Conservation (phyloP, 92 coral and sea anemone species). For the Porites divaricata region DNA sequence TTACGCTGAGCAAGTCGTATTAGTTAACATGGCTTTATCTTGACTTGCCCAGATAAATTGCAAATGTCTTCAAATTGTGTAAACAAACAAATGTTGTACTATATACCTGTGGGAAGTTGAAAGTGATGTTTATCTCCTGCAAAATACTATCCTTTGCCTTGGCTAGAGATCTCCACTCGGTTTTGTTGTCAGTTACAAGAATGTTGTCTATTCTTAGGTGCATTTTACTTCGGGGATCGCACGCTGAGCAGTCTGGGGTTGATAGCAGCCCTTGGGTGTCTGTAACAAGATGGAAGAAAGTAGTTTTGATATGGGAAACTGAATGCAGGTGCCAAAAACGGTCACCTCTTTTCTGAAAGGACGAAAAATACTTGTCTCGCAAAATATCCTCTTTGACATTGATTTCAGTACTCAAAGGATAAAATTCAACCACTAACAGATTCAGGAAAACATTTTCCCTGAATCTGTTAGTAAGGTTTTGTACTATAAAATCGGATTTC, state of each 20-base stretch:
- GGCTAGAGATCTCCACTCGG: conserved; percentile 48
- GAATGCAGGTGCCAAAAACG: not conserved
- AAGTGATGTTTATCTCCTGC: conserved; percentile 58
- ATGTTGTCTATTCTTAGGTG: conserved; percentile 2
- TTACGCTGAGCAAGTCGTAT: too few species aligned
- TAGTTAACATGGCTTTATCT: not conserved
- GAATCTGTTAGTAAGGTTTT: too few species aligned
- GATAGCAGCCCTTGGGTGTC: not conserved
- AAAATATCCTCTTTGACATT: too few species aligned
- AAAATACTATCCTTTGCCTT: conserved; percentile 7
- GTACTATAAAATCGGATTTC: too few species aligned
- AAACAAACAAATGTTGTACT: too few species aligned
- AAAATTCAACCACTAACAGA: too few species aligned
- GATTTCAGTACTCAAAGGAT: too few species aligned
- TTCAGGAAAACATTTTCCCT: too few species aligned
- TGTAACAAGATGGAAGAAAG: not conserved
- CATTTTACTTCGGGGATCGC: conserved; percentile 18
- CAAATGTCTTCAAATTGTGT: not conserved
- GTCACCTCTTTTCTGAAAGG: too few species aligned
- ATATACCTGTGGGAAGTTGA: conserved; percentile 58
- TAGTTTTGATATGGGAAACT: not conserved
- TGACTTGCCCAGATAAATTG: not conserved
- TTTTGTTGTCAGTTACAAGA: not conserved
- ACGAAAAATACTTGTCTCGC: too few species aligned
- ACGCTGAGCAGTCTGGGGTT: conserved; percentile 25